phyloP scores from a whole-genome alignment of 2,888 invertebrate species.

The Eumacrocentrus americanus region DNA sequence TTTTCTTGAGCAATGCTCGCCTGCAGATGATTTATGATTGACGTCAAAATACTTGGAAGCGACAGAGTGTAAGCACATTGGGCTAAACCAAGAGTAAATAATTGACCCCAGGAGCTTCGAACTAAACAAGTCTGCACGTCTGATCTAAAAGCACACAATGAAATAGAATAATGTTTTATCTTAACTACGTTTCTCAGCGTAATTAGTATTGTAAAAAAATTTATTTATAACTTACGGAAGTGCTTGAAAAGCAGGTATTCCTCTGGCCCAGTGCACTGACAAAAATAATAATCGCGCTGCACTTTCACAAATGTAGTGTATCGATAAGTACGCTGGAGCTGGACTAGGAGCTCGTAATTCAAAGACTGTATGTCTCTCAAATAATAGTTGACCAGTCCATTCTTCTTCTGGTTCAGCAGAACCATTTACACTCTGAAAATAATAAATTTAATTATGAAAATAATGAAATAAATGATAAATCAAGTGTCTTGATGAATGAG shows the following conservation, averaged over 20 bases:
- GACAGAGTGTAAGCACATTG: conserved; percentile 83
- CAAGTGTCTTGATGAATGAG: too few relatives aligned
- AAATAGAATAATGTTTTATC: background rate
- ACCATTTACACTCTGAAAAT: conserved; percentile 54
- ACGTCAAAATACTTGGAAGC: conserved; percentile 80
- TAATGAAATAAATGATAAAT: conserved; percentile 8
- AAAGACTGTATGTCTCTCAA: conserved; percentile 74
- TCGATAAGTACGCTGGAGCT: conserved; percentile 86
- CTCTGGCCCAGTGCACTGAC: conserved; percentile 87
- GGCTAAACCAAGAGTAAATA: conserved; percentile 88
- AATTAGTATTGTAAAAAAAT: background rate
- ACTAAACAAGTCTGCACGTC: conserved; percentile 85
- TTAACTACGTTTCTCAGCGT: background rate
- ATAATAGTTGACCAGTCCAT: conserved; percentile 69
- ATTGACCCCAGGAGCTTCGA: conserved; percentile 89
- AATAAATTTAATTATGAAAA: conserved; percentile 1
- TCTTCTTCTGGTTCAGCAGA: conserved; percentile 60
- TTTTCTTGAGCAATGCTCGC: conserved; percentile 76
- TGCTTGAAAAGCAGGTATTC: conserved; percentile 81
- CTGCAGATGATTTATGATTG: conserved; percentile 81
- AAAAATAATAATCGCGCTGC: conserved; percentile 90
- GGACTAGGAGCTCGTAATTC: conserved; percentile 78
- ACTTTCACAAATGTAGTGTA: conserved; percentile 95
- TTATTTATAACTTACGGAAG: conserved; percentile 68
- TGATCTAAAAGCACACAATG: conserved; percentile 64